These are phyloP conservation scores for Dendrocincla fuliginosa DNA, from an alignment of 2,797 vertebrate species.

Conservation along the genomic window DNA sequence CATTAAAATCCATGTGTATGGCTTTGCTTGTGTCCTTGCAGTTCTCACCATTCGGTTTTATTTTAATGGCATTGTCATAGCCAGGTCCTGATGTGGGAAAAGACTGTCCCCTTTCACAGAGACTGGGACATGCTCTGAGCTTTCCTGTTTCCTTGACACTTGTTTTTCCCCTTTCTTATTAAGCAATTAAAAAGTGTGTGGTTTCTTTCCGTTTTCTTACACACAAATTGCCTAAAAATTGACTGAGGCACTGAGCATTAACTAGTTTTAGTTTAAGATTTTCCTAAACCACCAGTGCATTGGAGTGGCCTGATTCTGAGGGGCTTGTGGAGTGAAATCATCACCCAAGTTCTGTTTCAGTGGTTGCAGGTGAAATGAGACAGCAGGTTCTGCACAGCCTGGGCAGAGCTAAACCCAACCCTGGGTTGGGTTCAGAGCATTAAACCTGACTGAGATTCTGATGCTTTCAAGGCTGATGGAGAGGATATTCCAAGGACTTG, in stretches of 20 bases:
- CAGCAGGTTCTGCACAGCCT: neutral
- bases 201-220: neutral
- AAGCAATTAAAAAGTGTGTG: neutral
- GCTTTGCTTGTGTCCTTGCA: neutral
- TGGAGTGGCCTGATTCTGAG: neutral
- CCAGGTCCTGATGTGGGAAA: neutral
- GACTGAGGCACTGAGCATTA: neutral
- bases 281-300: neutral
- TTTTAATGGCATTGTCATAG: neutral
- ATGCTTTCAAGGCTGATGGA: neutral
- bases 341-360: neutral
- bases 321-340: neutral
- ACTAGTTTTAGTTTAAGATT: neutral
- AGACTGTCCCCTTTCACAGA: neutral
- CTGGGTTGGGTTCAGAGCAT: neutral
- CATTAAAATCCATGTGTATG: neutral
- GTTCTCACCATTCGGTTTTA: neutral
- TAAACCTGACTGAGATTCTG: neutral
- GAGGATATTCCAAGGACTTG: neutral
- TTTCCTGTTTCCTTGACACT: neutral
- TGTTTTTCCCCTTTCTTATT: constrained; percentile 12
- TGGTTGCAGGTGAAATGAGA: accelerated
- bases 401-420: neutral
- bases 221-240: neutral
- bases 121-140: neutral